Conservation (phyloP, 2,113 vertebrate species). For the Oxyura jamaicensis region DNA sequence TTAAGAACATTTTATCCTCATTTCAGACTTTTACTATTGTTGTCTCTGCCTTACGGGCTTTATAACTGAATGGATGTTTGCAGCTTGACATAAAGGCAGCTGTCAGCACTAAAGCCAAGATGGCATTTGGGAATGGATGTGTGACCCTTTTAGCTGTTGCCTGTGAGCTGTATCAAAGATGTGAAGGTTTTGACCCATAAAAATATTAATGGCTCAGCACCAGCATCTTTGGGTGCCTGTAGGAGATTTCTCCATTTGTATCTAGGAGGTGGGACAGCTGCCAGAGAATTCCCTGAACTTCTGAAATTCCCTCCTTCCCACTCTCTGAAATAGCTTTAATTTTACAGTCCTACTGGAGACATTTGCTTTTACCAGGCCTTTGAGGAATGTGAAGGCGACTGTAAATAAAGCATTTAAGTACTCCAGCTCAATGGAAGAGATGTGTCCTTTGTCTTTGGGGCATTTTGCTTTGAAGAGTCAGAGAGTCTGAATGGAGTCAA, state of each 20-base stretch:
- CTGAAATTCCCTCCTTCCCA: conserved; percentile 29
- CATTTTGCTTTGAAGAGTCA: conserved; percentile 3
- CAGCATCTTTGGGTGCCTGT: not conserved
- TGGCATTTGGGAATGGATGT: not conserved
- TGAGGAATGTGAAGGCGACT: not conserved
- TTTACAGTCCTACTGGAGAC: not conserved
- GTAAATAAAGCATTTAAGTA: not conserved
- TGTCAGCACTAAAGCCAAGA: not conserved
- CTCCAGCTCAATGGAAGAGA: not conserved
- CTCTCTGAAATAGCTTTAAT: conserved; percentile 2
- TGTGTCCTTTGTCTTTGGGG: not conserved
- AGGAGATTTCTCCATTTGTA: not conserved
- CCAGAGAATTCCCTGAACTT: conserved; percentile 1
- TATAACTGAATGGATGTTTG: not conserved
- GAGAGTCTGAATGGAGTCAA: not conserved
- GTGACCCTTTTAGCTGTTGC: not conserved
- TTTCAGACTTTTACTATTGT: not conserved
- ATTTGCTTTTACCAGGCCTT: not conserved
- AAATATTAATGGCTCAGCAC: not conserved
- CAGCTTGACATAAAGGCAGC: not conserved
- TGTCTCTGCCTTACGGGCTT: not conserved
- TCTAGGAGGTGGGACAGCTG: not conserved
- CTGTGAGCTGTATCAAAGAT: not conserved
- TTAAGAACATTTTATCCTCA: not conserved
- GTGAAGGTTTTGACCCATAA: not conserved